Conservation (phyloP, 2,797 vertebrate species). For the Anisognathus igniventris region DNA sequence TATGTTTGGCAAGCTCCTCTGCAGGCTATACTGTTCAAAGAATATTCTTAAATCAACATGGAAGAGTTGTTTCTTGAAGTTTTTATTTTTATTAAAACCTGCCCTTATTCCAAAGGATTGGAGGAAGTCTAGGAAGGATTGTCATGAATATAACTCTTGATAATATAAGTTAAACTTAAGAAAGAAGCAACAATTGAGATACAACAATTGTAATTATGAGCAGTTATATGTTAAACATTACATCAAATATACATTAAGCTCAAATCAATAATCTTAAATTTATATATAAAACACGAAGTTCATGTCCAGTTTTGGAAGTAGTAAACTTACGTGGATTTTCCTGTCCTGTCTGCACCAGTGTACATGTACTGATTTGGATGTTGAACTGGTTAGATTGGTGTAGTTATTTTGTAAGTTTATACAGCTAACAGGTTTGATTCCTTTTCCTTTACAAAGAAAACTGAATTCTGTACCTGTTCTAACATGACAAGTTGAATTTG, state of each 20-base stretch:
- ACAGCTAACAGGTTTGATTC: neutral
- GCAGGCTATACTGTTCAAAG: neutral
- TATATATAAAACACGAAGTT: neutral
- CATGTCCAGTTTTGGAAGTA: neutral
- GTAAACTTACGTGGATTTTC: neutral
- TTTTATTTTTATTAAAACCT: neutral
- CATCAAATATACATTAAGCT: neutral
- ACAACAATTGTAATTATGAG: neutral
- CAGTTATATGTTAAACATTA: neutral
- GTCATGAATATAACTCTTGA: neutral
- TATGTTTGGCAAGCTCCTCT: neutral
- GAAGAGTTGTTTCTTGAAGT: neutral
- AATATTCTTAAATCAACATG: neutral
- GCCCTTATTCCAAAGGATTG: neutral
- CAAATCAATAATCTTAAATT: neutral
- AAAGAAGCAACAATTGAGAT: neutral
- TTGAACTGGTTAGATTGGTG: neutral
- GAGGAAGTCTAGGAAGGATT: neutral
- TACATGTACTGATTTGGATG: neutral
- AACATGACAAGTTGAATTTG: neutral
- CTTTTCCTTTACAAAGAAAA: neutral
- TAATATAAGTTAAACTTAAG: neutral
- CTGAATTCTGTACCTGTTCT: neutral
- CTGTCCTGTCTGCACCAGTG: neutral
- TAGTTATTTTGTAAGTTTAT: neutral